phyloP scores from a whole-genome alignment of 2,113 vertebrate genomes.

The Herpetotheres cachinnans region DNA sequence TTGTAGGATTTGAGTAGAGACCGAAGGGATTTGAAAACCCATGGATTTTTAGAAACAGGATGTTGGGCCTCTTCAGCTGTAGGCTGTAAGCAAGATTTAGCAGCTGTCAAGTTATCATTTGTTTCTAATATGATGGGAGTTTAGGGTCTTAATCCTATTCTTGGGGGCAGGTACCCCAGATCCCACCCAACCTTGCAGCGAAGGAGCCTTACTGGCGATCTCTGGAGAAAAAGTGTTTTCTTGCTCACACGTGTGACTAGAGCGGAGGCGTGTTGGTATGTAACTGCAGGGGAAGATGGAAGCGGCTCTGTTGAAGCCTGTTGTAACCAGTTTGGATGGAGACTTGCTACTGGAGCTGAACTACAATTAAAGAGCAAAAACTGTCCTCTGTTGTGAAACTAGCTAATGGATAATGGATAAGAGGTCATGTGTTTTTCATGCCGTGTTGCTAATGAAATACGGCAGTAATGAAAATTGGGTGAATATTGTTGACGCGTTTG shows the following conservation, averaged over 20 bases:
- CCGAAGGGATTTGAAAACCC: fast-evolving
- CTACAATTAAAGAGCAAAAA: background rate
- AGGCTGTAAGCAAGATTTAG: background rate
- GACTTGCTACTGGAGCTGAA: background rate
- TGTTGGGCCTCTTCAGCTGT: background rate
- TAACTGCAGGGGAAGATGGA: background rate
- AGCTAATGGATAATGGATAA: background rate
- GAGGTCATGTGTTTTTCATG: background rate
- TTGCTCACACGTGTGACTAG: fast-evolving
- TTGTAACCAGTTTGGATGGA: background rate
- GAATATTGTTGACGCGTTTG: fast-evolving
- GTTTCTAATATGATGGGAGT: background rate
- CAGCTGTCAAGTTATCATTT: background rate
- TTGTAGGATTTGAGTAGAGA: background rate
- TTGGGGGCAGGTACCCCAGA: no score
- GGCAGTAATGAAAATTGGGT: background rate
- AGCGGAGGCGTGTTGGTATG: fast-evolving
- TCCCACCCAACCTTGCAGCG: background rate
- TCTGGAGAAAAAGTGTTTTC: background rate
- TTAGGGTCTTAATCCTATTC: background rate
- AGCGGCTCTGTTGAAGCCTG: background rate
- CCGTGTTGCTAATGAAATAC: background rate
- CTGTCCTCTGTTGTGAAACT: background rate
- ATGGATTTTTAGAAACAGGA: fast-evolving
- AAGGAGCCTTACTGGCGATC: background rate